phyloP scores from a whole-genome alignment of 1,140 invertebrate species.

The Halictus rubicundus region DNA sequence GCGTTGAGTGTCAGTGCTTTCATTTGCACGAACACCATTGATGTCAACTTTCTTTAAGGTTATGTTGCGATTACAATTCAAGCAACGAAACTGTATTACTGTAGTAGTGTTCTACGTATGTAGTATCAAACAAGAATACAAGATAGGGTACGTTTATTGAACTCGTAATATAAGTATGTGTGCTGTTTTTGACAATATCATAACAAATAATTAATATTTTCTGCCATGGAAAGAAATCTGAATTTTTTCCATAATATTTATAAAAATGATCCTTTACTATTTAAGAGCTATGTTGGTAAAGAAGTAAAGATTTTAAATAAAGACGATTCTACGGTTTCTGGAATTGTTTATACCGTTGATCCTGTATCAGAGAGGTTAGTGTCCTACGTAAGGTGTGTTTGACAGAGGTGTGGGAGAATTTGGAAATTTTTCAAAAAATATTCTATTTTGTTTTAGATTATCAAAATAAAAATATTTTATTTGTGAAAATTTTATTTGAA shows the following conservation, averaged over 20 bases:
- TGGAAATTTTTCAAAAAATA: no score
- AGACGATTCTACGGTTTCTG: slow-evolving; percentile 65
- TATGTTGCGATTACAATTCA: neutral
- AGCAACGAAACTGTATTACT: neutral
- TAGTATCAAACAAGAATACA: no score
- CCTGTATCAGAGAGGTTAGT: slow-evolving; percentile 78
- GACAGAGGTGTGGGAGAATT: no score
- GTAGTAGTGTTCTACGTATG: neutral
- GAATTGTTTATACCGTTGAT: slow-evolving; percentile 76
- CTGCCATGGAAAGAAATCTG: slow-evolving; percentile 19
- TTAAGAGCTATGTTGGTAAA: slow-evolving; percentile 74
- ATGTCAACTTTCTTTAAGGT: slow-evolving; percentile 2
- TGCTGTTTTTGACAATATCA: neutral
- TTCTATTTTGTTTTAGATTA: no score
- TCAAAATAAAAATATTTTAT: no score
- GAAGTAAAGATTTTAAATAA: slow-evolving; percentile 68
- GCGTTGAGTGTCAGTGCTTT: neutral
- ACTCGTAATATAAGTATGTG: no score
- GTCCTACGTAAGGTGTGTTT: neutral
- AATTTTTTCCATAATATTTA: slow-evolving; percentile 72
- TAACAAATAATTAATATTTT: neutral
- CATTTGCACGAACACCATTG: neutral
- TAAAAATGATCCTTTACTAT: slow-evolving; percentile 73
- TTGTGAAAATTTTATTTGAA: no score
- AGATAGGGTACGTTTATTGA: no score